Evolutionary conservation across 2,888 invertebrate genomes (phyloP).

Genomic region (Masnerella sp.): DNA sequence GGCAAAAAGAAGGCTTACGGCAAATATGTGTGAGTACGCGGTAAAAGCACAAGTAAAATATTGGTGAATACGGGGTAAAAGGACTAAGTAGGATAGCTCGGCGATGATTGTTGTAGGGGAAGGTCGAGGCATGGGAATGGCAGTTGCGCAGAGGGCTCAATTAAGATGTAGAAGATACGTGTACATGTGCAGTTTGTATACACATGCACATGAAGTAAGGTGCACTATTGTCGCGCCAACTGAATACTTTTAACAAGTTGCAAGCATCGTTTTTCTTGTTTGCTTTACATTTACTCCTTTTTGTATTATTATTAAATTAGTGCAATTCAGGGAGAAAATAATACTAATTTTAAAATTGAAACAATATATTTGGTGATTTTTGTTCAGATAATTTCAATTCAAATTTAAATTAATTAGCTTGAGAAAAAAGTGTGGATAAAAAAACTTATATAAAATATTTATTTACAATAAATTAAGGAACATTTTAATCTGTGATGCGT

Average conservation of each 20-base stretch:
- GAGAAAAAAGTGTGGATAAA: too few relatives aligned
- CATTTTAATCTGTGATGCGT: too few relatives aligned
- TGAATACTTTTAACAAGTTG: conserved; percentile 31
- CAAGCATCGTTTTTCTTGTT: conserved; percentile 7
- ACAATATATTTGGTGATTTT: too few relatives aligned
- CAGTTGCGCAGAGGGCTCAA: conserved; percentile 45
- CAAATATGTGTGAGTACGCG: conserved; percentile 22
- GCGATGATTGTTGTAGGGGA: conserved; percentile 43
- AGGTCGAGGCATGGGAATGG: conserved; percentile 41
- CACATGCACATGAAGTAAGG: conserved; percentile 27
- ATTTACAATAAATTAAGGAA: too few relatives aligned
- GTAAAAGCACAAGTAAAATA: conserved; percentile 51
- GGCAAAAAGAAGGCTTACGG: conserved; percentile 44
- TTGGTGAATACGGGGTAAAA: conserved; percentile 36
- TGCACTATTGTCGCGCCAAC: conserved; percentile 32
- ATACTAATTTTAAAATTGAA: too few relatives aligned
- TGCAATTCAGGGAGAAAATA: neutral
- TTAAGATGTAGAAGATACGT: conserved; percentile 40
- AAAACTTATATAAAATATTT: too few relatives aligned
- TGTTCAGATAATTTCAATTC: too few relatives aligned
- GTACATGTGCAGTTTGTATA: conserved; percentile 28
- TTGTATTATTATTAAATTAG: conserved; percentile 12
- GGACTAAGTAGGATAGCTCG: conserved; percentile 41
- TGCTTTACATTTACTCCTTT: conserved; percentile 12
- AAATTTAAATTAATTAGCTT: too few relatives aligned